These are phyloP conservation scores for Cheilosia scutellata DNA, from an alignment of 2,888 invertebrate species.

Conservation along the genomic window DNA sequence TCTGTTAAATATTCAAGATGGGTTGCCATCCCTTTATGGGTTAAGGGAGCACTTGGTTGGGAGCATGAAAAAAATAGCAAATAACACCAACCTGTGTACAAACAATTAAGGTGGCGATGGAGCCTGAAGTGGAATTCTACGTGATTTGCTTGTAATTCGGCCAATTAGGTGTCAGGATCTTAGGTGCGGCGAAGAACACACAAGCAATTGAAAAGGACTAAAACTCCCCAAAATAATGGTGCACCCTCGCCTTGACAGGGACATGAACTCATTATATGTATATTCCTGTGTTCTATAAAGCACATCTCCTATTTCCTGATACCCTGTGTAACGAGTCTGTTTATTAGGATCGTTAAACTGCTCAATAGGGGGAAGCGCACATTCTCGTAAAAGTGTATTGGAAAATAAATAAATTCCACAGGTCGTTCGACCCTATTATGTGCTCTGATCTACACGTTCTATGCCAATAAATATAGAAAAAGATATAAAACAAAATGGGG, in stretches of 20 bases:
- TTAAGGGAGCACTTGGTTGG: neutral
- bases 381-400: neutral
- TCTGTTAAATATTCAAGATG: neutral
- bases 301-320: neutral
- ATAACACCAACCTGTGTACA: constrained; percentile 6
- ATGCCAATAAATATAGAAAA: neutral
- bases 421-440: neutral
- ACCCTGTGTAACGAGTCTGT: neutral
- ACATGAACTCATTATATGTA: neutral
- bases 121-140: constrained; percentile 19
- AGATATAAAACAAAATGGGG: neutral
- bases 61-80: neutral
- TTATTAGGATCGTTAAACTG: neutral
- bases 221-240: too few relatives aligned
- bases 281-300: neutral
- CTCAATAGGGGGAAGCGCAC: neutral
- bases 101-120: constrained; percentile 26
- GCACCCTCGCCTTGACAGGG: too few relatives aligned
- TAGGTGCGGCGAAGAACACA: constrained; percentile 8
- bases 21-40: neutral
- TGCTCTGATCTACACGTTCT: neutral
- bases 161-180: constrained; percentile 26
- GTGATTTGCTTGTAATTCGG: constrained; percentile 48
- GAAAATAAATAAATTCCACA: neutral
- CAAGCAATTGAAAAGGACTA: constrained; percentile 1